phyloP scores from a whole-genome alignment of 2,888 invertebrate species.

The Glyphotaelius pellucidus region DNA sequence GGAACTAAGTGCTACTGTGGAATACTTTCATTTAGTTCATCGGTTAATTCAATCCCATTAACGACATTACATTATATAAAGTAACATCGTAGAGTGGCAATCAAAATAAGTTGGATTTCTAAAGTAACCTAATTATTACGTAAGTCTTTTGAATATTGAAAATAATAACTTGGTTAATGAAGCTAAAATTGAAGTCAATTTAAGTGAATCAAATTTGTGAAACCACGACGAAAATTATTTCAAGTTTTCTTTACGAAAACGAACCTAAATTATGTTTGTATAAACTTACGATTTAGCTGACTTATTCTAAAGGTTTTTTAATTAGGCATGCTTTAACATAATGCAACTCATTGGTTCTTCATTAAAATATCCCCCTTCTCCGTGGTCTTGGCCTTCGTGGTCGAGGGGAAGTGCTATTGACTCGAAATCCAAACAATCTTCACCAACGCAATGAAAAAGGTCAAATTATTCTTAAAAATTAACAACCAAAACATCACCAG shows the following conservation, averaged over 20 bases:
- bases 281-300: not conserved
- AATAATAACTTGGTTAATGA: not conserved
- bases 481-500: too few relatives aligned
- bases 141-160: not conserved
- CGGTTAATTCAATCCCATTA: not conserved
- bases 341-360: not conserved
- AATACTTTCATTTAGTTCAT: not conserved
- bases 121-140: not conserved
- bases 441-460: too few relatives aligned
- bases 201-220: not conserved
- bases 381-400: too few relatives aligned
- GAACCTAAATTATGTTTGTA: not conserved
- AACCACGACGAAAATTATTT: not conserved
- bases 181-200: too few relatives aligned
- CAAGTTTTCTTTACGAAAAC: not conserved
- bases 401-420: too few relatives aligned
- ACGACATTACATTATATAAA: not conserved
- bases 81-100: not conserved
- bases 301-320: not conserved
- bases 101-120: not conserved
- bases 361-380: not conserved
- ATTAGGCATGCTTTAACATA: not conserved
- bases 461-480: too few relatives aligned
- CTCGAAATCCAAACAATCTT: too few relatives aligned
- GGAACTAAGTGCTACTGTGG: not conserved